Evolutionary conservation across 2,888 invertebrate genomes (phyloP).

Genomic region (Drosophila silvestris): DNA sequence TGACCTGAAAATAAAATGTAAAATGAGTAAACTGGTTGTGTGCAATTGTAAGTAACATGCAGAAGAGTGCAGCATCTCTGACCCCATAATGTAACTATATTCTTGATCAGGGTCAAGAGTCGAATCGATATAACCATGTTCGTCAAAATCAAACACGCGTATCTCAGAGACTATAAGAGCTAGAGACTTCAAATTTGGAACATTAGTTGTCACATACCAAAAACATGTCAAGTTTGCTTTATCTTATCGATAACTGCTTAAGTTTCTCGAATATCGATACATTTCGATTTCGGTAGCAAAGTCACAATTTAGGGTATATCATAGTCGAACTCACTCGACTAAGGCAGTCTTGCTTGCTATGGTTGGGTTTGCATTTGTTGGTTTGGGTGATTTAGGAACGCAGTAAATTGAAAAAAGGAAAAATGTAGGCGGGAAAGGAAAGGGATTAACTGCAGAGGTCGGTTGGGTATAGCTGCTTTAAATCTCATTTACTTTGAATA

Average conservation of each 20-base stretch:
- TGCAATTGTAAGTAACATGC: background rate
- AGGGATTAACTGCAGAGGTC: background rate
- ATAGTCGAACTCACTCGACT: background rate
- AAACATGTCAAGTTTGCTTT: background rate
- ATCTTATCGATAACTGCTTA: background rate
- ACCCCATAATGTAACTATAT: background rate
- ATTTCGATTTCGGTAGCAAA: background rate
- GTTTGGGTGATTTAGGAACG: slow-evolving; percentile 11
- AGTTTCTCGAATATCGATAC: background rate
- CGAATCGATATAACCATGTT: background rate
- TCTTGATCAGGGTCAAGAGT: background rate
- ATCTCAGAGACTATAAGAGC: background rate
- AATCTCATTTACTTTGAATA: background rate
- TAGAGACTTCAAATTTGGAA: background rate
- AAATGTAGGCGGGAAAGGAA: background rate
- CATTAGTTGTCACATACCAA: background rate
- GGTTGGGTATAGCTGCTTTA: background rate
- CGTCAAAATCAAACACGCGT: background rate
- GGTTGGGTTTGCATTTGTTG: slow-evolving; percentile 2
- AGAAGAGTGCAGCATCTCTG: background rate
- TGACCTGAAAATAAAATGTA: background rate
- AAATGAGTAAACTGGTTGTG: background rate
- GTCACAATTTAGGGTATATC: background rate
- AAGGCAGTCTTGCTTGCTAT: background rate
- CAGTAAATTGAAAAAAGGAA: slow-evolving; percentile 14